Base-by-base conservation (phyloP, 2,888 invertebrate species). In the Plebejus argus region DNA sequence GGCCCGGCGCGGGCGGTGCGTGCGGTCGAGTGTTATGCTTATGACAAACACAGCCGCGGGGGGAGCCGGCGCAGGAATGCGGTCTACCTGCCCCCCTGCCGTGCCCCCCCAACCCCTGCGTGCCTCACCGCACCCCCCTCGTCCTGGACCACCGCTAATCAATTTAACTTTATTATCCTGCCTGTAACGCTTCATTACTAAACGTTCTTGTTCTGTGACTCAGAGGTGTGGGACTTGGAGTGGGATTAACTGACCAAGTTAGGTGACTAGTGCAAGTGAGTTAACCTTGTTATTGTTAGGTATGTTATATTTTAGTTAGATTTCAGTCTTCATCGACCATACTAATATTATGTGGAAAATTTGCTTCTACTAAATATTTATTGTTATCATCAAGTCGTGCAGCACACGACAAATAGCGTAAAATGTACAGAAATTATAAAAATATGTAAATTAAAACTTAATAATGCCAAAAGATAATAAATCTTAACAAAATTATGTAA, bases 81-180 rank as follows among this genome's bases (percentile, higher is more conserved):
- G 89, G 91, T 87, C 91, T 92, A 93, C 94, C 93, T 92, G 93
- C 90, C 88, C 88, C 61, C 61, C 91, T 92, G 93, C 94, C 92
- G 92, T 92, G 89, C 88, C 88, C 61, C 61, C 10, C 28, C 15
- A 4, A 1, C 28, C 66, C 28, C 66, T 28, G 28, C 28, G 12
- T 10, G 6, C 18, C 66, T 10, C 28, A 18, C 15, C 15, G 20
- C 61, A 10, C 61, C 66, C 61, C 58, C 66, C 66, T 66, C 66
- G 18, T 66, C 66, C 66, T 66, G 88, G 91, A 89, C 90, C 90
- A 88, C 90, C 89, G 90, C 92, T 93, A 93, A 94, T 94, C 94
- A 93, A 93, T 92, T 93, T 93, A 93, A 88, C 91, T 91, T 92
- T 92, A 93, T 93, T 93, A 93, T 90, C 90, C 89, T 89, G 87